phyloP scores from a whole-genome alignment of 2,113 vertebrate species.

The Hyaena hyaena region DNA sequence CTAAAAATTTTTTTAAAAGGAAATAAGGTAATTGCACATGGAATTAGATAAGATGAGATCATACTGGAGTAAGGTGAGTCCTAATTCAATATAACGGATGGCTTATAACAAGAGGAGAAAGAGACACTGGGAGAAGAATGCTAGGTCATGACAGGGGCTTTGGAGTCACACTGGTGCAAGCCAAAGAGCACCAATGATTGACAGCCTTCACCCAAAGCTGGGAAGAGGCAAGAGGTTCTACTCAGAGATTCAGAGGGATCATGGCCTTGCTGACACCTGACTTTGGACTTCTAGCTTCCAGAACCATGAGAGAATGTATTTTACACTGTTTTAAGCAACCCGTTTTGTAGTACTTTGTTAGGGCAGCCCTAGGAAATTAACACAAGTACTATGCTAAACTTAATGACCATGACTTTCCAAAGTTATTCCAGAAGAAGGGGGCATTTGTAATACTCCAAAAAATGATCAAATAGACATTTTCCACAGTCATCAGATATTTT shows the following conservation, averaged over 20 bases:
- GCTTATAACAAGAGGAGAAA: background rate
- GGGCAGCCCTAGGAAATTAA: background rate
- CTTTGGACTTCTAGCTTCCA: background rate
- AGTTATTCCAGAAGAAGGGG: conserved; percentile 58
- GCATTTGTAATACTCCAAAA: conserved; percentile 68
- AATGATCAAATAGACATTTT: conserved; percentile 67
- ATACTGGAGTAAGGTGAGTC: background rate
- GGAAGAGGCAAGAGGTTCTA: background rate
- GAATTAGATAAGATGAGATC: background rate
- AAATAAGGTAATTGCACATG: background rate
- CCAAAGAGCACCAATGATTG: background rate
- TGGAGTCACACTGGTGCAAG: background rate
- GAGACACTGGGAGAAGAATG: background rate
- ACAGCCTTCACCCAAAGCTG: background rate
- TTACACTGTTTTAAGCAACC: background rate
- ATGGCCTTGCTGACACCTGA: no score
- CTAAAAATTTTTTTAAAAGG: background rate
- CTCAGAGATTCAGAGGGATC: background rate
- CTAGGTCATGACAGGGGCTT: background rate
- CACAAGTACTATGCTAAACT: conserved; percentile 53
- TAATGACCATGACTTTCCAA: conserved; percentile 47
- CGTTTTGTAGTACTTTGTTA: background rate
- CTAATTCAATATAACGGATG: background rate
- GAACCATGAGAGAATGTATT: background rate
- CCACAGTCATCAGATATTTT: conserved; percentile 50